Base-by-base conservation (phyloP, 1,140 invertebrate genomes). In the Listronotus oregonensis region DNA sequence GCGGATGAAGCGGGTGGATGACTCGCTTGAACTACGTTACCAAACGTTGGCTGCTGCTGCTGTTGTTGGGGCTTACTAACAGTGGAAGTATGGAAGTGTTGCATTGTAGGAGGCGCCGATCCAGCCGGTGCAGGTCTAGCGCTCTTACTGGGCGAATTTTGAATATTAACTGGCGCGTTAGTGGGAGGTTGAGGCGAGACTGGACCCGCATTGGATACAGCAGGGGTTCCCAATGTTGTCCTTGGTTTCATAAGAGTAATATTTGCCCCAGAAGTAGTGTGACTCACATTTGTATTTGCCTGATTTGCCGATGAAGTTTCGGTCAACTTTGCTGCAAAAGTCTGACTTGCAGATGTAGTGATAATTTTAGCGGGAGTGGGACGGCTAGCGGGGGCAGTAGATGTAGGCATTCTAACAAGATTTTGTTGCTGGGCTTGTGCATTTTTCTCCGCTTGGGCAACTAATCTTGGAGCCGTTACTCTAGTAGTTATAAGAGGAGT, bases 311-410 rank as follows among this genome's bases (percentile, higher is more conserved):
- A 52, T 10, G 54, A 52, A 17, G 64, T 71, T 40, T 84, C 85
- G 3, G 84, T 84, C 42, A 87, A 74, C 75, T 87, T 87, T 1
- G 84, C 84, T 42, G 86, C 85, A 75, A 86, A 88, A 6, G 86
- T 85, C 73, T 86, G 84, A 17, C 80, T 80, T 3, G 82, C 79
- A 18, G 77, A 72, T 51, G 79, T 81, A 12, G 82, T 79, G 8
- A 81, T 78, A 21, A 82, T 75, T 47, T 84, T 84, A 69, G 77
- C 66, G 18, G 78, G 62, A 11, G 69, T 46, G 11, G 73, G 67
- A 14, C 76, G 75, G 44, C 78, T 81, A 51, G 78, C 78, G 15
- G 75, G 64, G 10, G 76, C 63, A n/a, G 69, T 58, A 17, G 72
- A 61, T 9, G 59, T 40, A 18, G 60, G 47, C 12, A 44, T 57